Evolutionary conservation across 1,140 invertebrate genomes (phyloP).

Genomic region (Drosophila bifasciata): DNA sequence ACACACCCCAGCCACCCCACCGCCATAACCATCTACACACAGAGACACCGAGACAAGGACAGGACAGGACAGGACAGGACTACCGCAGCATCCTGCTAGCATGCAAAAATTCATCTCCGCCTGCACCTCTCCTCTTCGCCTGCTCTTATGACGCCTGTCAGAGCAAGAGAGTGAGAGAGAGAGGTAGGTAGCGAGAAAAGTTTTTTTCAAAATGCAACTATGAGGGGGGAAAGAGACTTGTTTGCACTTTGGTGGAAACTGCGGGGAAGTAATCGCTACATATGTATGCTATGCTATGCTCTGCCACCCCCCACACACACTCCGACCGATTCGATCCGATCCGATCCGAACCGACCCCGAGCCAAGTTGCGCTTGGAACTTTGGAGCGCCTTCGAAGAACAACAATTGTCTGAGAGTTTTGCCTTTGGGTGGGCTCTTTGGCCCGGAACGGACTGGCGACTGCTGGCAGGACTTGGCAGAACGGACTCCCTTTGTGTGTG

Average conservation of each 20-base stretch:
- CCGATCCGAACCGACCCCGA: slow-evolving; percentile 37
- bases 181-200: slow-evolving; percentile 31
- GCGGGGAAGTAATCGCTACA: slow-evolving; percentile 52
- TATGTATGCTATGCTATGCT: slow-evolving; percentile 45
- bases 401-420: slow-evolving; percentile 62
- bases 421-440: slow-evolving; percentile 2
- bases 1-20: slow-evolving; percentile 6
- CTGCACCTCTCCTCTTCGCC: slow-evolving; percentile 3
- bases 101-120: slow-evolving; percentile 42
- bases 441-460: slow-evolving; percentile 13
- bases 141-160: slow-evolving; percentile 63
- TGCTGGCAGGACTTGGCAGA: slow-evolving; percentile 39
- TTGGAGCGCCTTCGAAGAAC: slow-evolving; percentile 63
- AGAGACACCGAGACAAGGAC: slow-evolving; percentile 10
- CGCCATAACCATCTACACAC: slow-evolving; percentile 4
- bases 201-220: slow-evolving; percentile 51
- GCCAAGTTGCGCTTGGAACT: slow-evolving; percentile 64
- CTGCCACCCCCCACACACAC: no score
- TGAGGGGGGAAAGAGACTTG: slow-evolving; percentile 9
- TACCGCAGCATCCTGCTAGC: slow-evolving; percentile 38
- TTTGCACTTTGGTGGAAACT: slow-evolving; percentile 9
- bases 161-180: slow-evolving; percentile 17
- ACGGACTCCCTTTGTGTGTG: slow-evolving; percentile 60
- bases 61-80: slow-evolving; percentile 17
- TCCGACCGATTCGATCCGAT: no score